Evolutionary conservation across 2,113 vertebrate genomes (phyloP).

Genomic region (Pantherophis guttatus): DNA sequence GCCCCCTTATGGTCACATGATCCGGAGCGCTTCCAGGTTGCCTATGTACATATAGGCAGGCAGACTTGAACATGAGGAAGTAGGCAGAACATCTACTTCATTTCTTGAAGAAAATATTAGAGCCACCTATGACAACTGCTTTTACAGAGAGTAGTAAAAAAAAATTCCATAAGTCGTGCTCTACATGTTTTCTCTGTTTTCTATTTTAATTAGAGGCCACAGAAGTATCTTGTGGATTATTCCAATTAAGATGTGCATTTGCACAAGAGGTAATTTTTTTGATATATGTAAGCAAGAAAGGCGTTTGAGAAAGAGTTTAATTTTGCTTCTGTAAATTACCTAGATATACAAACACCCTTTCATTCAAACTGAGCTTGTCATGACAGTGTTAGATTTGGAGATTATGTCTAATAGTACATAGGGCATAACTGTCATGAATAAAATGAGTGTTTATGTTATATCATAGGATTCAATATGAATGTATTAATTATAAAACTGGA

Average conservation of each 20-base stretch:
- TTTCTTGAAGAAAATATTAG: not conserved
- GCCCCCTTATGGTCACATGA: not conserved
- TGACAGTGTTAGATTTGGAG: conserved; percentile 6
- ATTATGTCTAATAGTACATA: not conserved
- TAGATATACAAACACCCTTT: not conserved
- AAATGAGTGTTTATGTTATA: conserved; percentile 1
- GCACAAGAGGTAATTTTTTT: conserved; percentile 33
- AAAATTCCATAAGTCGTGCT: not conserved
- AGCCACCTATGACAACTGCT: not conserved
- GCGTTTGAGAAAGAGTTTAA: not conserved
- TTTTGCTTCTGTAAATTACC: conserved; percentile 18
- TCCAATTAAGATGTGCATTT: conserved; percentile 32
- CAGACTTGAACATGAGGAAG: not conserved
- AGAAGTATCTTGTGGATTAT: conserved; percentile 32
- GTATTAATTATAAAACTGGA: not conserved
- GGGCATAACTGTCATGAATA: not conserved
- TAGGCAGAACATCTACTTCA: not conserved
- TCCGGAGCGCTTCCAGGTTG: not conserved
- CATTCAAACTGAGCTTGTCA: conserved; percentile 9
- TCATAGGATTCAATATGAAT: not conserved
- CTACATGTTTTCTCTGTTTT: not conserved
- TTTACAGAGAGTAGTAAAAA: not conserved
- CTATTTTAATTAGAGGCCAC: conserved; percentile 38
- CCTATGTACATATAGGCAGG: not conserved
- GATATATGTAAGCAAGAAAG: not conserved